Percentiles rank a stretch among this genome's conserved stretches.
Evolutionary conservation across 2,888 invertebrate genomes (phyloP).

Genomic region (Drosophila putrida): DNA sequence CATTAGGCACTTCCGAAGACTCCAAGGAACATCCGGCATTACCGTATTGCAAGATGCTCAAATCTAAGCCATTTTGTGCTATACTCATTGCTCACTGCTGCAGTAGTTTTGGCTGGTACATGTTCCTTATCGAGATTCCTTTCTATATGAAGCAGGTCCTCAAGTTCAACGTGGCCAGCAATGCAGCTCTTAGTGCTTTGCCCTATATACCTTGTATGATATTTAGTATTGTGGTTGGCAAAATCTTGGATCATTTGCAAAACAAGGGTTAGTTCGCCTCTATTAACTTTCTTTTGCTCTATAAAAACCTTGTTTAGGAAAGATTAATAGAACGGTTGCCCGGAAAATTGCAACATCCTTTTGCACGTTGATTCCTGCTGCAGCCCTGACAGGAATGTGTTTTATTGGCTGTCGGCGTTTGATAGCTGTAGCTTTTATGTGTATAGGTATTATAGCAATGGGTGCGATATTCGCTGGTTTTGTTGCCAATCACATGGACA

Average conservation of each 20-base stretch:
- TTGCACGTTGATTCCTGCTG: conserved; percentile 90
- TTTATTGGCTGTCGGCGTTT: not conserved
- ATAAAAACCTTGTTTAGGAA: conserved; percentile 64
- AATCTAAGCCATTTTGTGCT: conserved; percentile 90
- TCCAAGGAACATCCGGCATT: conserved; percentile 86
- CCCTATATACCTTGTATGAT: conserved; percentile 93
- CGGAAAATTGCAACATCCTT: conserved; percentile 91
- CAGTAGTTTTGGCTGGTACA: conserved; percentile 94
- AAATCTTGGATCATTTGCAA: conserved; percentile 88
- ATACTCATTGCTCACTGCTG: conserved; percentile 92
- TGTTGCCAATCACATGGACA: conserved; percentile 83
- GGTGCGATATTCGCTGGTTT: not conserved
- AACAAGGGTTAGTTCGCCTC: conserved; percentile 84
- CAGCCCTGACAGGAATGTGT: conserved; percentile 86
- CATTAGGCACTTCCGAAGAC: conserved; percentile 85
- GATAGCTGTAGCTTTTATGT: not conserved
- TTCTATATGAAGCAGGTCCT: conserved; percentile 93
- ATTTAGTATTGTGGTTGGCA: conserved; percentile 90
- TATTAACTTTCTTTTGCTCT: not conserved
- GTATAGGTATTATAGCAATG: not conserved
- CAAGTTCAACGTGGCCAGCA: conserved; percentile 91
- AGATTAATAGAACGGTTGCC: conserved; percentile 89
- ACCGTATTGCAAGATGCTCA: conserved; percentile 90
- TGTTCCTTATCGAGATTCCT: conserved; percentile 92
- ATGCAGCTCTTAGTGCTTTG: conserved; percentile 90